phyloP scores from a whole-genome alignment of 2,888 invertebrate species.

The Thera obeliscata region DNA sequence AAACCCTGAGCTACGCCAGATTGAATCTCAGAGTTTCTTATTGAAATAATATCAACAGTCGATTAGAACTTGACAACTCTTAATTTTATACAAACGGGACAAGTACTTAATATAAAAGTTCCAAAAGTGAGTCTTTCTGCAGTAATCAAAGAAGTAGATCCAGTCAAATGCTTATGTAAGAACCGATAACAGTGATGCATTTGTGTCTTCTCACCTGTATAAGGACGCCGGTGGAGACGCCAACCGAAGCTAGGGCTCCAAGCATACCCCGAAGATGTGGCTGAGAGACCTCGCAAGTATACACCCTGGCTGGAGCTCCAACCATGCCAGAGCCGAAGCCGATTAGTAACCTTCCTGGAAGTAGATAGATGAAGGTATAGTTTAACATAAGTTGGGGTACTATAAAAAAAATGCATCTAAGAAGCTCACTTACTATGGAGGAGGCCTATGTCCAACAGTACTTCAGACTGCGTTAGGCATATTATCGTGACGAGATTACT shows the following conservation, averaged over 20 bases:
- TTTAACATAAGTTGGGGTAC: too few species aligned
- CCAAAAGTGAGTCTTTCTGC: neutral
- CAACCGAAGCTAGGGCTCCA: constrained; percentile 88
- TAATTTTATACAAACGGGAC: neutral
- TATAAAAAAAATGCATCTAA: too few species aligned
- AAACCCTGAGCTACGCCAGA: constrained; percentile 2
- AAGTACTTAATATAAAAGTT: neutral
- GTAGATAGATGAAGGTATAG: neutral
- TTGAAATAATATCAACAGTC: neutral
- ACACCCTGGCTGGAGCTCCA: constrained; percentile 88
- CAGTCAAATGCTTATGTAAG: neutral
- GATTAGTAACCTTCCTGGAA: constrained; percentile 84
- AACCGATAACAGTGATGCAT: neutral
- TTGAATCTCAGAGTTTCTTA: too few species aligned
- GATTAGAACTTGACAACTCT: neutral
- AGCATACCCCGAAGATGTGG: constrained; percentile 90
- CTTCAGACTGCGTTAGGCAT: too few species aligned
- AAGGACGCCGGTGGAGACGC: constrained; percentile 89
- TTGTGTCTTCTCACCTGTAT: constrained; percentile 59
- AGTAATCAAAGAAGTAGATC: neutral
- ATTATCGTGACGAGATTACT: too few species aligned
- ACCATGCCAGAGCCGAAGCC: constrained; percentile 90
- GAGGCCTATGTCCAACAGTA: too few species aligned
- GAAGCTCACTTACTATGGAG: too few species aligned
- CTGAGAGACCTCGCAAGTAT: constrained; percentile 89